phyloP scores from a whole-genome alignment of 2,113 vertebrate genomes.

The Gavia stellata region DNA sequence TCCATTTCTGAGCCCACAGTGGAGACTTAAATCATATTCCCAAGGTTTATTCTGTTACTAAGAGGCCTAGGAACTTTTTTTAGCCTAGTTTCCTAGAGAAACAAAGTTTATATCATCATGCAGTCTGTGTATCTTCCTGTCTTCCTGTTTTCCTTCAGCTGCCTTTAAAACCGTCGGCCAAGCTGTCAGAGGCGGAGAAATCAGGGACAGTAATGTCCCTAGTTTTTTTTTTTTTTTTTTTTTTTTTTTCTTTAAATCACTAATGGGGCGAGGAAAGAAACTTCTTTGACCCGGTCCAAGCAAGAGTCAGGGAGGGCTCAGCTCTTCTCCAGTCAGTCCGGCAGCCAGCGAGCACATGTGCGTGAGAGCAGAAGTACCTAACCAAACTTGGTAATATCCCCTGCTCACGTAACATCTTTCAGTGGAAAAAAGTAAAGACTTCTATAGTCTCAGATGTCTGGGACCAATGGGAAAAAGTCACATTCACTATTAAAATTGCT shows the following conservation, averaged over 20 bases:
- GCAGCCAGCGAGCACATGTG: rapidly evolving
- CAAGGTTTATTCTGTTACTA: not conserved
- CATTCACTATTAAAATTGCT: not conserved
- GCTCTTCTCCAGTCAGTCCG: not conserved
- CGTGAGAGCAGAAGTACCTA: not conserved
- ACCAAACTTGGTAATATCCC: not conserved
- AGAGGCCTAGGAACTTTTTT: not conserved
- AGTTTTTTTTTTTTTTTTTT: not conserved
- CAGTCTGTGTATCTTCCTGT: not conserved
- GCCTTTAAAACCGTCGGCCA: not conserved
- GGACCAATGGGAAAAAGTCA: not conserved
- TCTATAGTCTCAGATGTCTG: not conserved
- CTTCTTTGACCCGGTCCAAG: not conserved
- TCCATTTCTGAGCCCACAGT: not conserved
- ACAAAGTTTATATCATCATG: not conserved
- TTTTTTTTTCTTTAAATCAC: not conserved
- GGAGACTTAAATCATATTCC: not conserved
- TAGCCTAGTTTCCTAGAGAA: not conserved
- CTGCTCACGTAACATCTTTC: not conserved
- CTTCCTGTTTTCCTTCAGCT: slow-evolving; percentile 10
- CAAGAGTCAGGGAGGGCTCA: not conserved
- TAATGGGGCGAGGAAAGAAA: not conserved
- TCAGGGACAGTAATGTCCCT: not conserved
- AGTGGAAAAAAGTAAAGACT: not conserved
- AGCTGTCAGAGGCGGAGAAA: not conserved